Conservation (phyloP, 2,888 invertebrate species). For the Gibbula magus region DNA sequence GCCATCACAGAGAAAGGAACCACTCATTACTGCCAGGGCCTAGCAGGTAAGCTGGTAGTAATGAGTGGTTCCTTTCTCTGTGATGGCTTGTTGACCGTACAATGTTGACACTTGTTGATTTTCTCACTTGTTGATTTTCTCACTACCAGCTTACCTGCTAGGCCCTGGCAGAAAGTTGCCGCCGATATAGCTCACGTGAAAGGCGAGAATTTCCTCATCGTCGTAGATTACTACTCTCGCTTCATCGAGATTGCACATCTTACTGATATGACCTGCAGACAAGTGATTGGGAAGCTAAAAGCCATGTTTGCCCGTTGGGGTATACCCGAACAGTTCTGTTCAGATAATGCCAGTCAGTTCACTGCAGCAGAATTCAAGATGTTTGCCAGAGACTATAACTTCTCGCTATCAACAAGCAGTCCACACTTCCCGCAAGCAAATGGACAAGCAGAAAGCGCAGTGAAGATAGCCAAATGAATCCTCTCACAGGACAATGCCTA, state of each 20-base stretch:
- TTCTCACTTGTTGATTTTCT: too few relatives aligned
- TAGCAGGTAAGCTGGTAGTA: too few relatives aligned
- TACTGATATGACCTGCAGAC: not conserved
- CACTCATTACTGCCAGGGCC: slow-evolving; percentile 27
- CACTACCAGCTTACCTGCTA: slow-evolving; percentile 28
- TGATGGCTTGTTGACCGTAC: too few relatives aligned
- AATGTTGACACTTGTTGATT: too few relatives aligned
- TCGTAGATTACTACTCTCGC: slow-evolving; percentile 32
- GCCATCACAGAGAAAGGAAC: slow-evolving; percentile 30
- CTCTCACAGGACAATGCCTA: slow-evolving; percentile 1
- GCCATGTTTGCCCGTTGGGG: slow-evolving; percentile 28
- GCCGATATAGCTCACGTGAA: slow-evolving; percentile 27
- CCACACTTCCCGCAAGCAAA: slow-evolving; percentile 29
- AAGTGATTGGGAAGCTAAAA: slow-evolving; percentile 28
- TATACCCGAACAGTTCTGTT: slow-evolving; percentile 3
- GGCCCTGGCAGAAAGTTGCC: slow-evolving; percentile 36
- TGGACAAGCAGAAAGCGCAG: slow-evolving; percentile 23
- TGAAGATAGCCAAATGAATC: not conserved
- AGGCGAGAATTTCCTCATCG: slow-evolving; percentile 13
- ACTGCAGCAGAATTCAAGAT: not conserved
- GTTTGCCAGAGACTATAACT: slow-evolving; percentile 23
- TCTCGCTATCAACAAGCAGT: slow-evolving; percentile 23
- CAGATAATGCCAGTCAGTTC: slow-evolving; percentile 34
- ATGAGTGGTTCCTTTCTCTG: too few relatives aligned
- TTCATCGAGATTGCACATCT: slow-evolving; percentile 30